Evolutionary conservation across 2,888 invertebrate genomes (phyloP), one percentile per base, ranked within the genome.

Genomic region (Fragum whitleyi): DNA sequence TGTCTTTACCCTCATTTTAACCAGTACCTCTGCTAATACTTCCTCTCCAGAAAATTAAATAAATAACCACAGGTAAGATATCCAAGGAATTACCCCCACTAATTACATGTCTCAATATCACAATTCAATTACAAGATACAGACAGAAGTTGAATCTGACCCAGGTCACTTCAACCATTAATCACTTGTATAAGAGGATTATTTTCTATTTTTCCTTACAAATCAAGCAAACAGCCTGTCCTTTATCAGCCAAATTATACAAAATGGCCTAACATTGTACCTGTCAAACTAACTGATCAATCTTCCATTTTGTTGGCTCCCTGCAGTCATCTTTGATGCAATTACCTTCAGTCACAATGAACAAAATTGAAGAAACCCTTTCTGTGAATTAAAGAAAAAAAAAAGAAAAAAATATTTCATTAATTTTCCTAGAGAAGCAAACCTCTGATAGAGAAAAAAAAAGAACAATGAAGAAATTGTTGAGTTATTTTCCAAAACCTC

Each of bases 131-230:
- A 47, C 47, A 47, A 47, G 57, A 23, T 11, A 23, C 62, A 36
- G 9, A 28, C 32, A 36, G 32, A 36, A 36, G 32, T 36, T 36
- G 32, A 36, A 36, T 36, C 36, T 62, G 62, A 62, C 62, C 62
- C 62, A 36, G 62, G 62, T 62, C 62, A 62, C 5, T 28, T 29
- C 16, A n/a, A n/a, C 62, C 62, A 62, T 62, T 62, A 62, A 62
- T 62, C 62, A 36, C 36, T 28, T 32, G 5, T n/a, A n/a, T 26
- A 62, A 62, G 62, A 62, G 62, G 62, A 62, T 62, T 32, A 62
- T 6, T 62, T 62, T 62, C 36, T 26, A 47, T 47, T 47, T 47
- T 47, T 19, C 47, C 14, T 21, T 23, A 26, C 57, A 57, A 57
- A 23, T 57, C 57, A 57, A 19, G 9, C 47, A 47, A 5, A 47